Evolutionary conservation across 2,113 vertebrate species (phyloP), one percentile per base, ranked within the genome.

Genomic region (Vidua chalybeata): DNA sequence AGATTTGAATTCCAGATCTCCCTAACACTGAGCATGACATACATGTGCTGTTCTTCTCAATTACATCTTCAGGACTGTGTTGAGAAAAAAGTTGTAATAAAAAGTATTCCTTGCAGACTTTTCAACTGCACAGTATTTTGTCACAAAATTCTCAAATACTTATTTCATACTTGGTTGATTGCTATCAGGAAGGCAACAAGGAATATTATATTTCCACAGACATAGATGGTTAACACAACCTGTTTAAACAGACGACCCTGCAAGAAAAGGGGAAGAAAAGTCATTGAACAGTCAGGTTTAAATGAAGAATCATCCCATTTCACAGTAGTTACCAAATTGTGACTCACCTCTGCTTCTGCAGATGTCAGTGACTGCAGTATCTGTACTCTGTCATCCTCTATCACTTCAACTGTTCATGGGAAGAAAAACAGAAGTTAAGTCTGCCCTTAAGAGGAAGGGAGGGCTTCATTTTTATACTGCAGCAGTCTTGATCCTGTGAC

Each of bases 201-300:
- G 84, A 98, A 98, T 37, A 83, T 90, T 84, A 97, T 41, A 77
- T 99, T 99, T 93, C 99, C 99, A 93, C 98, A 97, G 55, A 98
- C 16, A 82, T 99, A 99, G 76, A 98, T 88, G 13, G 94, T 74
- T 73, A 99, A 91, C 69, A 99, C 96, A 18, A 96, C 28, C 93
- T 98, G 98, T 96, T 98, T 99, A 93, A 98, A 98, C 68, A 85
- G 88, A 75, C 95, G 95, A 31, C 97, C 98, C 98, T 99, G 97
- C 20, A 97, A 98, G 68, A 87, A 86, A 96, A 94, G 64, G 18
- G 13, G 35, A 89, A 76, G 51, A 48, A 69, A 74, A 35, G 43
- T 15, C 72, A 92, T 2, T 30, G 6, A 63, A 41, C 3, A 59
- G 27, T 89, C 41, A 62, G 67, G 14, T 52, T 51, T 67, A 46